Evolutionary conservation across 2,113 vertebrate genomes (phyloP), one percentile per base, ranked within the genome.

Genomic region (Pungitius pungitius): DNA sequence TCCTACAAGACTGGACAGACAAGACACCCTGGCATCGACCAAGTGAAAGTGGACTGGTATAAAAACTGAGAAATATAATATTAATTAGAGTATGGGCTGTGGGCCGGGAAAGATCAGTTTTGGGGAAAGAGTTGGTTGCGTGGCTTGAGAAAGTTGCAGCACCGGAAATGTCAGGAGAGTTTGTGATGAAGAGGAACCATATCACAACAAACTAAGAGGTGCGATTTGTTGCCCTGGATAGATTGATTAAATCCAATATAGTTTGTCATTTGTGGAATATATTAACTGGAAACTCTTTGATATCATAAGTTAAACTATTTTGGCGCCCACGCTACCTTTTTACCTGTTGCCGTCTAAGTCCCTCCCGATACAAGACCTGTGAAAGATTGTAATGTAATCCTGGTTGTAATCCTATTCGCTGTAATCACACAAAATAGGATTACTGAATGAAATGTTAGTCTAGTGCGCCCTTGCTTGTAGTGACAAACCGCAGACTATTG

Each of bases 381-480:
- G 63, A 37, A 78, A 61, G 71, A 78, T 83, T n/a, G n/a, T n/a
- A n/a, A n/a, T n/a, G n/a, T n/a, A n/a, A n/a, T n/a, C n/a, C n/a
- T 76, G 56, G 45, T 12, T 83, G 64, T 91, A 92, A 92, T 91
- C 88, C 89, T 85, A 63, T 91, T 89, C 90, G 67, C 77, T 76
- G 78, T 84, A 86, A 89, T 91, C 81, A 82, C 62, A 73, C 65
- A 67, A 87, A 89, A 90, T 80, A 86, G 85, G 87, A 91, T 92
- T 90, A 91, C 73, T 45, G 39, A 69, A 39, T 87, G 77, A 84
- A 84, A 79, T 82, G 77, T 81, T 84, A 69, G 71, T 85, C 80
- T 84, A 88, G 74, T 90, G 65, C 77, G 73, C 73, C 33, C 61
- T 60, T 70, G 69, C 73, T 78, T 58, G 40, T 70, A 58, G 69